phyloP scores from a whole-genome alignment of 2,888 invertebrate species.

The Andrena dorsata region DNA sequence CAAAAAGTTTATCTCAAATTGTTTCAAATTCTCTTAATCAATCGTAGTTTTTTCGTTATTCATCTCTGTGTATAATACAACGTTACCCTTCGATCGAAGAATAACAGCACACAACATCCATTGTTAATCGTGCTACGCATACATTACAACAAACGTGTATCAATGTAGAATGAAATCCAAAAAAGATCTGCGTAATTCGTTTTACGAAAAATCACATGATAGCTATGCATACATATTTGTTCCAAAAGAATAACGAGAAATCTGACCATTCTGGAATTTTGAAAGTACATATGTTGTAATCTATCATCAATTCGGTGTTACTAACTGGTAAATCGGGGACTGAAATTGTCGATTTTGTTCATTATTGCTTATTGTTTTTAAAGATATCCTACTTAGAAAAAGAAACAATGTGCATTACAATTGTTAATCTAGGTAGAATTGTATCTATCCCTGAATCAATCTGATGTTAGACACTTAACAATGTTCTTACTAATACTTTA shows the following conservation, averaged over 20 bases:
- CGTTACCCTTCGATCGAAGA: constrained; percentile 2
- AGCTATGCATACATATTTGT: constrained; percentile 1
- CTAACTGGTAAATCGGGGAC: neutral
- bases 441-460: constrained; percentile 53
- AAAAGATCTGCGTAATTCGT: constrained; percentile 4
- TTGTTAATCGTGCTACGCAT: neutral
- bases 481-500: constrained; percentile 35
- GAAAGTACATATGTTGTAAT: neutral
- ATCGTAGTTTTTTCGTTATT: constrained; percentile 7
- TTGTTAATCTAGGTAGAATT: constrained; percentile 36
- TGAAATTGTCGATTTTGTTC: constrained; percentile 17
- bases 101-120: neutral
- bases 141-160: constrained; percentile 27
- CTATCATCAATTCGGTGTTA: neutral
- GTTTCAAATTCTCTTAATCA: constrained; percentile 16
- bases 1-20: constrained; percentile 33
- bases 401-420: constrained; percentile 21
- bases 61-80: constrained; percentile 7
- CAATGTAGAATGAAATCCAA: constrained; percentile 1
- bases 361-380: neutral
- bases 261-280: neutral
- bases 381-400: constrained; percentile 13
- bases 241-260: constrained; percentile 1
- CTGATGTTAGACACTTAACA: constrained; percentile 37
- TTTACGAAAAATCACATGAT: neutral